phyloP scores from a whole-genome alignment of 2,113 vertebrate species.

The Danio rerio region GRCz12tu NC_133191.1:31887001-31887500 shows the following conservation, averaged over 20 bases:
- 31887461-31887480: background rate
- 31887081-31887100: background rate
- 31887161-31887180: background rate
- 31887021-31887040: too few species aligned
- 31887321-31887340: slow-evolving; percentile 51
- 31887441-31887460: slow-evolving; percentile 6
- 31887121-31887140: background rate
- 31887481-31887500: background rate
- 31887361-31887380: slow-evolving; percentile 56
- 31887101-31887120: background rate
- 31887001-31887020: too few species aligned
- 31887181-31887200: slow-evolving; percentile 13
- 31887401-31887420: background rate
- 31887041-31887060: too few species aligned
- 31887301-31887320: slow-evolving; percentile 51
- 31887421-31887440: background rate
- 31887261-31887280: slow-evolving; percentile 47
- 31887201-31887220: slow-evolving; percentile 48
- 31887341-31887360: slow-evolving; percentile 55
- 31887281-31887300: slow-evolving; percentile 61
- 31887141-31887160: background rate
- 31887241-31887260: slow-evolving; percentile 55
- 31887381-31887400: slow-evolving; percentile 26
- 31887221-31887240: slow-evolving; percentile 50
- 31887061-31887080: too few species aligned